Evolutionary conservation across 2,888 invertebrate genomes (phyloP), one percentile per base, ranked within the genome.

Genomic region (Nebria salina): DNA sequence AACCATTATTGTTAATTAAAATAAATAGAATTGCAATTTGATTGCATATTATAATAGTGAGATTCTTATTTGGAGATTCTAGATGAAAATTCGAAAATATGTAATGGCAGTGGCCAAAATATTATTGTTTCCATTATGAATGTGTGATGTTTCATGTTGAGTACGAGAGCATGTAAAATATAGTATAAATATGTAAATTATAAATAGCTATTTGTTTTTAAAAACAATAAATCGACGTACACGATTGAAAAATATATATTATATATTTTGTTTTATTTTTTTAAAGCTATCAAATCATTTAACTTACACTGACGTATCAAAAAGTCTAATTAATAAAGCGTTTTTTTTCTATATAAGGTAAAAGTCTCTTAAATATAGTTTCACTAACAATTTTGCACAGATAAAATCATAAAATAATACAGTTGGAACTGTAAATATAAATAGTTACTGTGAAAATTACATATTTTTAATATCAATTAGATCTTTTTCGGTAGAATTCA

Each of bases 301-400:
- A 68, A 73, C 43, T 68, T 79, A 78, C 74, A 80, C 70, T 66
- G 72, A 80, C 70, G 80, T 80, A 80, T 80, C 75, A 80, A 80
- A 34, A 80, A 80, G 54, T 79, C 75, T 80, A 80, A 74, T 54
- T 54, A 8, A 75, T 80, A 75, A 79, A 80, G 75, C 79, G 74
- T 65, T 65, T 65, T 20, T 20, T 64, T 73, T 72, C 65, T 26
- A 77, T 73, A 41, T 73, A 73, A 73, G 41, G 73, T 54, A 73
- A 15, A 78, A 73, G 78, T 78, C 78, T 74, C 73, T 73, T 26
- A 73, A 73, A 41, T 73, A 73, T 73, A 42, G 20, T n/a, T 34
- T 73, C 41, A 73, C 73, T 73, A 73, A 73, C 42, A 41, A 34
- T 73, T 73, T 54, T 42, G 43, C 73, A 73, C 43, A 73, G 43